These are phyloP conservation scores for Ethmia dodecea DNA, from an alignment of 2,888 invertebrate genomes.

Conservation along the genomic window DNA sequence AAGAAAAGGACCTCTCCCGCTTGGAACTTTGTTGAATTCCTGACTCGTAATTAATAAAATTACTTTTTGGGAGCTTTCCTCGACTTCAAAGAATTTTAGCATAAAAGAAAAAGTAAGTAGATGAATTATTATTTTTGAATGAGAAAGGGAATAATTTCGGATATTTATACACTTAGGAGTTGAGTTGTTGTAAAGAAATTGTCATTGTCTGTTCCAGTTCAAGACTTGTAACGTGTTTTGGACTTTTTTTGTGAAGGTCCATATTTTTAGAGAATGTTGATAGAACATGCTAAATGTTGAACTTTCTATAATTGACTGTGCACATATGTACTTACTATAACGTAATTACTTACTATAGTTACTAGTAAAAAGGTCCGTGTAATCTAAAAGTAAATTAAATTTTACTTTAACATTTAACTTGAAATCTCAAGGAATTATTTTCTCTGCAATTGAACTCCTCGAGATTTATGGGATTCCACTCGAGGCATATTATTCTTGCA, in stretches of 20 bases:
- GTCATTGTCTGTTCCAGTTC: background rate
- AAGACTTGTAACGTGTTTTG: background rate
- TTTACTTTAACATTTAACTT: slow-evolving; percentile 41
- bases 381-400: slow-evolving; percentile 40
- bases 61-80: slow-evolving; percentile 76
- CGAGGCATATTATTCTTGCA: slow-evolving; percentile 27
- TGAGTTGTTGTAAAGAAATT: slow-evolving; percentile 30
- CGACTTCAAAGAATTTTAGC: slow-evolving; percentile 76
- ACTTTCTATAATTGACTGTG: background rate
- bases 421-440: slow-evolving; percentile 45
- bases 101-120: slow-evolving; percentile 76
- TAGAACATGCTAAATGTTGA: background rate
- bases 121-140: slow-evolving; percentile 75
- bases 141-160: slow-evolving; percentile 70
- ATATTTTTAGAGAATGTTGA: background rate
- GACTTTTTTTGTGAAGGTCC: background rate
- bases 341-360: background rate
- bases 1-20: slow-evolving; percentile 71
- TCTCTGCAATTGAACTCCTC: slow-evolving; percentile 46
- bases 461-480: slow-evolving; percentile 46
- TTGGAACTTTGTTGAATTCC: slow-evolving; percentile 75
- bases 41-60: slow-evolving; percentile 78
- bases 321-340: background rate
- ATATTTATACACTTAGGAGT: slow-evolving; percentile 61
- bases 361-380: slow-evolving; percentile 10